These are phyloP conservation scores for Herpetotheres cachinnans DNA, from an alignment of 2,113 vertebrate species.

Conservation along the genomic window DNA sequence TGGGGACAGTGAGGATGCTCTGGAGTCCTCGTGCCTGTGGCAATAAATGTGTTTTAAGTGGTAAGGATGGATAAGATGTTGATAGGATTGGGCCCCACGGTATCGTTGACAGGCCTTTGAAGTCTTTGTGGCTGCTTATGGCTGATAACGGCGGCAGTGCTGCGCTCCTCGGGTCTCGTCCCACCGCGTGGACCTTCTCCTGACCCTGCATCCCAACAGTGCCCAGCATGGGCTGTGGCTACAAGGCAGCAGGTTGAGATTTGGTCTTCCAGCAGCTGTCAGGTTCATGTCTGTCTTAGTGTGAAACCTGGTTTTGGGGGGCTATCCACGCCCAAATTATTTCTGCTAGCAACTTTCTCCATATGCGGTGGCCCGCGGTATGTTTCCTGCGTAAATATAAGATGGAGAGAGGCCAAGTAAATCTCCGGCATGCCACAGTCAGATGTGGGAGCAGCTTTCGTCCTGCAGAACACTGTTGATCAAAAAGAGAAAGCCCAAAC, in stretches of 20 bases:
- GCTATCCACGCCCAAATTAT: not conserved
- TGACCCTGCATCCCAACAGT: not conserved
- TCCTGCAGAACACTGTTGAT: accelerated
- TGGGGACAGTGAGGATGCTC: not conserved
- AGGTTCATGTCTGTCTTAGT: not conserved
- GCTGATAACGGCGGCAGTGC: not conserved
- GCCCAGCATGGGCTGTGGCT: accelerated
- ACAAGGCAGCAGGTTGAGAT: not conserved
- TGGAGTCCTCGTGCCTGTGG: accelerated
- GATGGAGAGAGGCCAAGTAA: not conserved
- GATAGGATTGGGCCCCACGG: not conserved
- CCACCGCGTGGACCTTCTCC: not conserved
- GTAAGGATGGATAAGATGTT: not conserved
- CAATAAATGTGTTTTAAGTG: not conserved
- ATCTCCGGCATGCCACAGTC: accelerated
- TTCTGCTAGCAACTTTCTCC: not conserved
- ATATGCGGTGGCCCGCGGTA: accelerated
- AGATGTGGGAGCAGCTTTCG: not conserved
- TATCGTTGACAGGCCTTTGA: accelerated
- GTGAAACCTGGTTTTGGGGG: not conserved
- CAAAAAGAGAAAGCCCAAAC: not conserved
- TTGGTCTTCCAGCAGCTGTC: not conserved
- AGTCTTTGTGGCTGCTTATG: not conserved
- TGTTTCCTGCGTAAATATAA: not conserved
- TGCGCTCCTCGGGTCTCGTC: not conserved